phyloP scores from a whole-genome alignment of 2,888 invertebrate genomes.

The Rugalucina vietnamica region DNA sequence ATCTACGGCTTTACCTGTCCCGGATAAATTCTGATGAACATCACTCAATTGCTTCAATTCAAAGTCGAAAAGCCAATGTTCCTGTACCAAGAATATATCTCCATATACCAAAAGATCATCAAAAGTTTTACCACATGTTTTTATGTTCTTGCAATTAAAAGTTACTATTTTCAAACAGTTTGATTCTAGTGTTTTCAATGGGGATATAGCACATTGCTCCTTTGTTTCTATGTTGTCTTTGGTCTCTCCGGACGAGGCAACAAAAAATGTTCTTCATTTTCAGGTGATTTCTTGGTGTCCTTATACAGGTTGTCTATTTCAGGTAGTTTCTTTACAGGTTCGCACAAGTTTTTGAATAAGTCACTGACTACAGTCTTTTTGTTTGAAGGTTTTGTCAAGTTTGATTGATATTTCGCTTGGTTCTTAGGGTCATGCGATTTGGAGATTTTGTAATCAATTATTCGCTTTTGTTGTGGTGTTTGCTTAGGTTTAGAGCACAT shows the following conservation, averaged over 20 bases:
- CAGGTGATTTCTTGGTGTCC: not conserved
- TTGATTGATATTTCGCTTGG: not conserved
- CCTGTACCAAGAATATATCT: constrained; percentile 11
- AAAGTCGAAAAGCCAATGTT: constrained; percentile 18
- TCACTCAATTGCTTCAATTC: not conserved
- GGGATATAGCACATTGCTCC: not conserved
- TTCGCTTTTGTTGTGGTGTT: not conserved
- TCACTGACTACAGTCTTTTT: too few relatives aligned
- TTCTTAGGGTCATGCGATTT: not conserved
- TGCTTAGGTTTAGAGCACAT: not conserved
- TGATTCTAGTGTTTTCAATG: not conserved
- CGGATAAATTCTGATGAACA: not conserved
- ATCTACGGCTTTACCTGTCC: constrained; percentile 1
- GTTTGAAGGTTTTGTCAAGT: too few relatives aligned
- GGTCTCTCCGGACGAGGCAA: not conserved
- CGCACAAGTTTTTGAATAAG: not conserved
- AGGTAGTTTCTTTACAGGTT: not conserved
- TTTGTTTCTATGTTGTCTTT: not conserved
- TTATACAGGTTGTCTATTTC: too few relatives aligned
- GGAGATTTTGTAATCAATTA: not conserved
- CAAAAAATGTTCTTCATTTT: too few relatives aligned
- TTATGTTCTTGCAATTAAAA: not conserved
- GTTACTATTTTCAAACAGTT: too few relatives aligned
- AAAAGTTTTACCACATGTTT: not conserved
- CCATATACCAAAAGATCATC: not conserved